These are phyloP conservation scores for Temnothorax longispinosus DNA, from an alignment of 1,140 invertebrate species.

Conservation along the genomic window DNA sequence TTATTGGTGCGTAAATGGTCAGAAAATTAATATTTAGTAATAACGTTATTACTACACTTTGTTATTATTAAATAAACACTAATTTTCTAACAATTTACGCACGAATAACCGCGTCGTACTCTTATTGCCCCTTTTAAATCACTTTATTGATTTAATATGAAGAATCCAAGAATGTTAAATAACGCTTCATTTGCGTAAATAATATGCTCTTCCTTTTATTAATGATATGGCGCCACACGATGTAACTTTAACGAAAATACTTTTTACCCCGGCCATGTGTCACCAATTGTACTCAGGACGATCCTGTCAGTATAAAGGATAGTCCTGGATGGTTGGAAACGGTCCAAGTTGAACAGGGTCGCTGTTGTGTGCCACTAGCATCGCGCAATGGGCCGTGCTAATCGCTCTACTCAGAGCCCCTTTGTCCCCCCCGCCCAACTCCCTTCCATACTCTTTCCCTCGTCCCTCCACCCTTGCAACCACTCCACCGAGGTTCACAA, in stretches of 20 bases:
- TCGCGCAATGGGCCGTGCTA: conserved; percentile 83
- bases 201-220: neutral
- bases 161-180: neutral
- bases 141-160: neutral
- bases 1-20: no score
- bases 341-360: conserved; percentile 82
- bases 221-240: neutral
- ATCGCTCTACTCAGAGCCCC: conserved; percentile 81
- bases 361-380: conserved; percentile 77
- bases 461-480: conserved; percentile 30
- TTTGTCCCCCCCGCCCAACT: conserved; percentile 64
- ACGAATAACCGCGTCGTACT: no score
- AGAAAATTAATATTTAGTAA: no score
- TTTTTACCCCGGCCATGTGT: conserved; percentile 76
- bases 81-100: no score
- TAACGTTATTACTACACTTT: no score
- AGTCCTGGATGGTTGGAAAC: conserved; percentile 79
- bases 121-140: neutral
- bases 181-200: conserved; percentile 8
- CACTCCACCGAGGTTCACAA: conserved; percentile 57
- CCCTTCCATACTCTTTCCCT: conserved; percentile 51
- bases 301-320: conserved; percentile 76
- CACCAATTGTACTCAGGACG: conserved; percentile 71
- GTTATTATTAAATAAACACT: no score
- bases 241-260: conserved; percentile 71